phyloP scores from a whole-genome alignment of 2,888 invertebrate genomes.

The Chymomyza fuscimana region DNA sequence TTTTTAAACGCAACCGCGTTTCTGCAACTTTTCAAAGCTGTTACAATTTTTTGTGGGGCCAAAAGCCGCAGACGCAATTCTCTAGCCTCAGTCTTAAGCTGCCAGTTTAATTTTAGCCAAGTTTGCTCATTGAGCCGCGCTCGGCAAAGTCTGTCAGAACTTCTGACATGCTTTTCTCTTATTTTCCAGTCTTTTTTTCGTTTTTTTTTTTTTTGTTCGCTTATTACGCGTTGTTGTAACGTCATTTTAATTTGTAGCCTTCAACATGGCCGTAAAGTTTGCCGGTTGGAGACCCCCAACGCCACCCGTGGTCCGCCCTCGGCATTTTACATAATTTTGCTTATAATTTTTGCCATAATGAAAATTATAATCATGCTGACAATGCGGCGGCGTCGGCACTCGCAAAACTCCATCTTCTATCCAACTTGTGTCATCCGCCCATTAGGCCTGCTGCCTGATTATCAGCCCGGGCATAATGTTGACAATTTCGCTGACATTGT shows the following conservation, averaged over 20 bases:
- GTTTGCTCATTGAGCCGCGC: slow-evolving; percentile 4
- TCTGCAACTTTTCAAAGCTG: not conserved
- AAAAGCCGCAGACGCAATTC: not conserved
- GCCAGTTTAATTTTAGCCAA: not conserved
- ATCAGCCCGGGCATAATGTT: slow-evolving; percentile 33
- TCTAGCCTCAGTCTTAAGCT: not conserved
- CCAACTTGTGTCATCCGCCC: not conserved
- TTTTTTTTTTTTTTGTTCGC: not conserved
- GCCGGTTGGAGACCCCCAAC: not conserved
- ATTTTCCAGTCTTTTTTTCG: not conserved
- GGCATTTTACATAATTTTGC: slow-evolving; percentile 15
- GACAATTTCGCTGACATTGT: slow-evolving; percentile 48
- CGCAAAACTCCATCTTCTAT: not conserved
- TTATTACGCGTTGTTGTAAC: not conserved
- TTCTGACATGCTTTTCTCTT: not conserved
- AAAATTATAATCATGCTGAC: slow-evolving; percentile 49
- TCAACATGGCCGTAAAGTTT: not conserved
- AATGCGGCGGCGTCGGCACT: slow-evolving; percentile 28
- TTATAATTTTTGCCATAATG: slow-evolving; percentile 26
- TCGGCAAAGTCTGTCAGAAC: not conserved
- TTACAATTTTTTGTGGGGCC: not conserved
- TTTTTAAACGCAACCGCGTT: not conserved
- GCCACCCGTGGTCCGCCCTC: not conserved
- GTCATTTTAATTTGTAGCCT: slow-evolving; percentile 8
- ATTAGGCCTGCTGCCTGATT: slow-evolving; percentile 36